phyloP scores from a whole-genome alignment of 92 coral and sea anemone species.

The Siderastrea radians region DNA sequence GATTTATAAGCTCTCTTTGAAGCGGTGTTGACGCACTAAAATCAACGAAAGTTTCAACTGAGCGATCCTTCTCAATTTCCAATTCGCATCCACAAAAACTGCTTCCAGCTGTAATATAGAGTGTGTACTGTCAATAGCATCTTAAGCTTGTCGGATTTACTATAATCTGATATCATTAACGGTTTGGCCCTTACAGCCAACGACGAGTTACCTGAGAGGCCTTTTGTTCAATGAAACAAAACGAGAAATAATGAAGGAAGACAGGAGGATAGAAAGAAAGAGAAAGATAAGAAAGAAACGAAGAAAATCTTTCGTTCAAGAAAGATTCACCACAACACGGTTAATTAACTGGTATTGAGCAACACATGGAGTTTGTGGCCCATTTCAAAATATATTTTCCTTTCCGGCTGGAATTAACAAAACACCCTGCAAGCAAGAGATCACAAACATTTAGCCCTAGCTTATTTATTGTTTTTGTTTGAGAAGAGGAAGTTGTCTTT shows the following conservation, averaged over 20 bases:
- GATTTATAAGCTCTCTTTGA: not conserved
- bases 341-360: not conserved
- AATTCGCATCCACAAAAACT: no score
- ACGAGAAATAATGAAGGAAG: no score
- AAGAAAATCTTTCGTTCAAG: no score
- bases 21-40: not conserved
- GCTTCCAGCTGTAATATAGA: no score
- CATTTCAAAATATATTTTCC: not conserved
- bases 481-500: not conserved
- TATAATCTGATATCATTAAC: conserved; percentile 6
- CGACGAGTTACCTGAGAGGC: conserved; percentile 8
- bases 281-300: no score
- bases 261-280: no score
- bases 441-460: not conserved
- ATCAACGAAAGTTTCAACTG: not conserved
- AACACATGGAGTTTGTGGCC: not conserved
- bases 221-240: not conserved
- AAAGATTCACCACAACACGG: not conserved
- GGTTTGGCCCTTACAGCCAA: conserved; percentile 23
- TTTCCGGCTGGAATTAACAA: not conserved
- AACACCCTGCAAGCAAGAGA: not conserved
- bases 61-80: not conserved
- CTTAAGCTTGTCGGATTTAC: not conserved
- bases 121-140: not conserved
- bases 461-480: conserved; percentile 9